Conservation (phyloP, 2,888 invertebrate genomes). For the Podotricha telesiphe region DNA sequence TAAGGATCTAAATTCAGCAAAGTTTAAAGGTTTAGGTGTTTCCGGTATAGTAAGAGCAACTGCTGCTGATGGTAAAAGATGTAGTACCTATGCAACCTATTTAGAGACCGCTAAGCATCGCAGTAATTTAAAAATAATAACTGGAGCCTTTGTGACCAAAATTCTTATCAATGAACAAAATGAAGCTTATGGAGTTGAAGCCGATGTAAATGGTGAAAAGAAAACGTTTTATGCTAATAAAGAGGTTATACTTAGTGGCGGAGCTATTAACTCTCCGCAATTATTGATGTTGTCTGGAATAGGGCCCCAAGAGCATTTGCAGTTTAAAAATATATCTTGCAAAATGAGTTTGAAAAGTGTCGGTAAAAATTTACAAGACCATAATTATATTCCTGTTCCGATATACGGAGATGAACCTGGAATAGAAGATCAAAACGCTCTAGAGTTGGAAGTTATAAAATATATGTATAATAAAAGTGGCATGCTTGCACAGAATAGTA, state of each 20-base stretch:
- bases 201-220: conserved; percentile 51
- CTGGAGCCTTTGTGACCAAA: conserved; percentile 75
- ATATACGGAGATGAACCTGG: conserved; percentile 59
- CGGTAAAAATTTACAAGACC: conserved; percentile 83
- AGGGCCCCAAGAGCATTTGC: conserved; percentile 69
- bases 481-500: conserved; percentile 68
- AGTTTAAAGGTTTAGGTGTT: conserved; percentile 60
- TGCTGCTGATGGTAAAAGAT: conserved; percentile 71
- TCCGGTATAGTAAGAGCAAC: conserved; percentile 75
- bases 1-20: conserved; percentile 69
- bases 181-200: conserved; percentile 68
- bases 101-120: conserved; percentile 47
- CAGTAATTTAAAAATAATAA: conserved; percentile 66
- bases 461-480: conserved; percentile 82
- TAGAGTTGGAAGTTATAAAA: conserved; percentile 60
- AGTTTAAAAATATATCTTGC: conserved; percentile 60
- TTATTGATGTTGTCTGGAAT: conserved; percentile 80
- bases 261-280: conserved; percentile 77
- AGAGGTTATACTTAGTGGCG: conserved; percentile 78
- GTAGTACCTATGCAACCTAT: conserved; percentile 78
- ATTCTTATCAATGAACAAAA: conserved; percentile 73
- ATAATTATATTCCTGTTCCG: conserved; percentile 65
- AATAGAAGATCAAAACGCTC: conserved; percentile 49
- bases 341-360: conserved; percentile 73
- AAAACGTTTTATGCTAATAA: conserved; percentile 54